Base-by-base conservation (phyloP, 2,113 vertebrate genomes). In the Pholis gunnellus region DNA sequence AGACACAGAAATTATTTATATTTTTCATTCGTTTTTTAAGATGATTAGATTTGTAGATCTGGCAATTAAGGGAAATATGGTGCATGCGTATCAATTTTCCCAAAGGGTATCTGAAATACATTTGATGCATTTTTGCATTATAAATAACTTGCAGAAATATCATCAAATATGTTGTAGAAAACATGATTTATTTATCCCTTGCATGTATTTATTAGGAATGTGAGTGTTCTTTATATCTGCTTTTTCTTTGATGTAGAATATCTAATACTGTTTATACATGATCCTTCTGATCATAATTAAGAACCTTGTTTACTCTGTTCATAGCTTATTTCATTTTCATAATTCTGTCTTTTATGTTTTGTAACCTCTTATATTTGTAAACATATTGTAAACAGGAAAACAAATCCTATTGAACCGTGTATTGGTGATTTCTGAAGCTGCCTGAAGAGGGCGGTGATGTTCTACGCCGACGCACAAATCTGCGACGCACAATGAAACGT, bases 391-490 rank as follows among this genome's bases (percentile, higher is more conserved):
- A 22, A 52, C 11, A 27, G 34, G 25, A 25, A 9, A 5, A 9
- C 4, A 18, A 11, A 9, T 46, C 3, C 10, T 2, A 6, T 46
- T 38, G 6, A 17, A 11, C 52, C 17, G 1, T 42, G 5, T 56
- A 56, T 56, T 10, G 3, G 36, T 34, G 25, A 44, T 59, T 67
- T 1, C 17, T 13, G 14, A 2, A 50, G 5, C 6, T 0, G 4
- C 75, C 88, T 1, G 48, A 36, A 86, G 88, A 13, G 36, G 78
- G 75, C 75, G 63, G 1, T 57, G 72, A 69, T 27, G 52, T 36
- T 40, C 10, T 0, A 18, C 5, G 6, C n/a, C 6, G 18, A 34
- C 18, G 9, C 7, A 34, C 34, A n/a, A 2, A 54, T 6, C 0
- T 9, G 8, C 6, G 65, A 66, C 65, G 74, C 20, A 29, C 10